Evolutionary conservation across 1,140 invertebrate genomes (phyloP).

Genomic region (Oedothorax gibbosus): DNA sequence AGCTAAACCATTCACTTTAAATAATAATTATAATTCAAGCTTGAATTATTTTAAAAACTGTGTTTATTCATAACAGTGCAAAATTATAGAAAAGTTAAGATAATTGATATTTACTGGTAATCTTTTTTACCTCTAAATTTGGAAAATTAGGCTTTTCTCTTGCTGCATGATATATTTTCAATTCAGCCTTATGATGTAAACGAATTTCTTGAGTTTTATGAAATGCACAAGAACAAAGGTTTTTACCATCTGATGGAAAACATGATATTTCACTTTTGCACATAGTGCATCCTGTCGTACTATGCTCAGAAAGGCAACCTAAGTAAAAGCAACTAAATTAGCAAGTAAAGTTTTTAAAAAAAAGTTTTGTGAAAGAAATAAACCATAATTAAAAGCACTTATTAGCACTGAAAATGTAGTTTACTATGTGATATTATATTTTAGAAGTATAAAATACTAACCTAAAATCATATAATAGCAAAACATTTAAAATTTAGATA

Average conservation of each 20-base stretch:
- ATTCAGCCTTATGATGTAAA: slow-evolving; percentile 1
- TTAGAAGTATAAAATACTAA: not conserved
- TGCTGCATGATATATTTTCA: slow-evolving; percentile 7
- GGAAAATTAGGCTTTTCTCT: slow-evolving; percentile 24
- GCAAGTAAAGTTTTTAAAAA: not conserved
- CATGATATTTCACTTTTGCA: slow-evolving; percentile 28
- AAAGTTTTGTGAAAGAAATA: not conserved
- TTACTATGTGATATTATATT: not conserved
- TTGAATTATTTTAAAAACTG: not conserved
- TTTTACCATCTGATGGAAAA: not conserved
- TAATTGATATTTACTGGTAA: not conserved
- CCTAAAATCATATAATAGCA: too few species aligned
- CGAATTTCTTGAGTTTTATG: slow-evolving; percentile 2
- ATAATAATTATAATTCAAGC: not conserved
- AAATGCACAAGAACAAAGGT: slow-evolving; percentile 1
- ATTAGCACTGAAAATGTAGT: too few species aligned
- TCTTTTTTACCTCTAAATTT: not conserved
- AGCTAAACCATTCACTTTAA: not conserved
- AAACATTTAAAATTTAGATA: too few species aligned
- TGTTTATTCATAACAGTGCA: not conserved
- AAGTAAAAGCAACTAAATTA: not conserved
- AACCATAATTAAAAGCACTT: not conserved
- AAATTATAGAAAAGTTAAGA: not conserved
- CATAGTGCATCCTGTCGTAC: slow-evolving; percentile 11
- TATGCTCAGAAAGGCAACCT: slow-evolving; percentile 7